Percentiles rank a stretch among this genome's conserved stretches.
phyloP scores from a whole-genome alignment of 2,113 vertebrate species.

The Sebastes schlegelii region DNA sequence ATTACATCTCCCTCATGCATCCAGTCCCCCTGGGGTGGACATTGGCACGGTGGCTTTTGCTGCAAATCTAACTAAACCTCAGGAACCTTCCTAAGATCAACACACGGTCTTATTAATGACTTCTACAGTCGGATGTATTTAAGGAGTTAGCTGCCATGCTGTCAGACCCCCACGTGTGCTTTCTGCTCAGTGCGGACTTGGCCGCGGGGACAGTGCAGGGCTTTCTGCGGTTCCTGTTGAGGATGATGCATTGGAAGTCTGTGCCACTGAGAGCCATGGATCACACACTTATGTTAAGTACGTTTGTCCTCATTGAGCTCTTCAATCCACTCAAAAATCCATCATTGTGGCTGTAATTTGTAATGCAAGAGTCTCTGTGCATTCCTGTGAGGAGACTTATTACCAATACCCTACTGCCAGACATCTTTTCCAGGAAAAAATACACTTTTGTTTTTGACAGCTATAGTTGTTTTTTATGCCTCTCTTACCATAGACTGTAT shows the following conservation, averaged over 20 bases:
- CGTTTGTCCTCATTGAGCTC: conserved; percentile 46
- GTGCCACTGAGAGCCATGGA: conserved; percentile 58
- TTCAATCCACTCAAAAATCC: conserved; percentile 43
- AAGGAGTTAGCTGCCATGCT: conserved; percentile 46
- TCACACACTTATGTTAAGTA: conserved; percentile 57
- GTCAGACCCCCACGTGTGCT: conserved; percentile 39
- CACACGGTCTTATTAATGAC: conserved; percentile 56
- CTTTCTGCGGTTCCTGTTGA: conserved; percentile 40
- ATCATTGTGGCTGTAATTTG: conserved; percentile 47
- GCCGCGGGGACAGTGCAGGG: conserved; percentile 10
- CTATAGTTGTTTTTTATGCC: conserved; percentile 14
- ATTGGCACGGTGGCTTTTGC: conserved; percentile 30
- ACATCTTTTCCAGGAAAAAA: conserved; percentile 36
- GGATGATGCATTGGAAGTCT: conserved; percentile 61
- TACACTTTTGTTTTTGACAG: conserved; percentile 25
- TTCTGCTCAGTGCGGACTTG: conserved; percentile 34
- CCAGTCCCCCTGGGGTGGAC: conserved; percentile 13
- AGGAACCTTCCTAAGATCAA: conserved; percentile 49
- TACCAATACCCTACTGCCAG: conserved; percentile 38
- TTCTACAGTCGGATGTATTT: conserved; percentile 57
- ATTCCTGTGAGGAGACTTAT: conserved; percentile 35
- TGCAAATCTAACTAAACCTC: conserved; percentile 38
- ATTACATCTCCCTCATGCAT: conserved; percentile 6
- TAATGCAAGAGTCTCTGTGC: conserved; percentile 36
- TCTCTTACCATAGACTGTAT: no score